phyloP scores from a whole-genome alignment of 1,140 invertebrate species.

The Calliopsis andreniformis region DNA sequence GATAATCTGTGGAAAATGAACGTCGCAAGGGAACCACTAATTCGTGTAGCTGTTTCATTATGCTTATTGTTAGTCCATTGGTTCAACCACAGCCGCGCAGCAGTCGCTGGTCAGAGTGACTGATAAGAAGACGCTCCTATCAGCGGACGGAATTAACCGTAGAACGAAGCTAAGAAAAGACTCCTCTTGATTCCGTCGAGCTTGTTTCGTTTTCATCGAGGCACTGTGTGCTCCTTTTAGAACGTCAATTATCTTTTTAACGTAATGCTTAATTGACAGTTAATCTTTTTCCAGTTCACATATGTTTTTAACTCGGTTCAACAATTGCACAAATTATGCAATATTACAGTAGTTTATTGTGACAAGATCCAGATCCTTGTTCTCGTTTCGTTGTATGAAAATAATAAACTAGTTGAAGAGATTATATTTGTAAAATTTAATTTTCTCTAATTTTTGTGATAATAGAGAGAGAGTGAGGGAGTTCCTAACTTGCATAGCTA shows the following conservation, averaged over 20 bases:
- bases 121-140: conserved; percentile 31
- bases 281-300: neutral
- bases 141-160: conserved; percentile 40
- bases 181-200: neutral
- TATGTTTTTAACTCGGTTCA: too few species aligned
- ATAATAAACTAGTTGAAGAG: too few species aligned
- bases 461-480: too few species aligned
- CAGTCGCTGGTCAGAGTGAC: neutral
- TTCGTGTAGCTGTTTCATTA: neutral
- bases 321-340: too few species aligned
- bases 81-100: conserved; percentile 3
- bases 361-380: too few species aligned
- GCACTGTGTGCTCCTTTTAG: conserved; percentile 2
- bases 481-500: too few species aligned
- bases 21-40: neutral
- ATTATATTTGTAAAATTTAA: too few species aligned
- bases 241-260: neutral
- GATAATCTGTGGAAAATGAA: too few species aligned
- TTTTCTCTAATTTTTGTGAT: too few species aligned
- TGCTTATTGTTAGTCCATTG: conserved; percentile 17
- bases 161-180: conserved; percentile 43
- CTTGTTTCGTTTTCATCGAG: conserved; percentile 19
- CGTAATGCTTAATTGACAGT: neutral
- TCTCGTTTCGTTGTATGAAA: too few species aligned
- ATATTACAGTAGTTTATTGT: too few species aligned